Base-by-base conservation (phyloP, 2,797 vertebrate genomes). In the Psittacula derbiana region DNA sequence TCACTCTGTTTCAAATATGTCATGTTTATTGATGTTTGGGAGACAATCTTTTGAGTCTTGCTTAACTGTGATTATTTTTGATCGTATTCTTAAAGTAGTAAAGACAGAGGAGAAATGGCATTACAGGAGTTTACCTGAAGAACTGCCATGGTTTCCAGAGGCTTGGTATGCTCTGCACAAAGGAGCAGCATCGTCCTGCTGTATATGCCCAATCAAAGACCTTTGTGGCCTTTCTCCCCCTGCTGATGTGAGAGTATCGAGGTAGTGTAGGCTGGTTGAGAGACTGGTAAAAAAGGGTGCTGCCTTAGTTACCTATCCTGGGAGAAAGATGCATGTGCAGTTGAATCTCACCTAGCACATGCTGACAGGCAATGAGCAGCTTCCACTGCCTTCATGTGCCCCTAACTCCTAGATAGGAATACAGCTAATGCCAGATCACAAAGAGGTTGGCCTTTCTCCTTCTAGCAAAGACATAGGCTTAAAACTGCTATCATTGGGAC, bases 241-340 rank as follows among this genome's bases (percentile, higher is more conserved):
- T 86, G n/a, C 13, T 4, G 1, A 8, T 17, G 4, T 2, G 6
- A 14, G 46, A 55, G 6, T 4, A 23, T 14, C 1, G 2, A 43
- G 46, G 31, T 33, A 19, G 14, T 0, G 11, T 31, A 52, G 17
- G n/a, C 13, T 27, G 23, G 4, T 11, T 1, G 2, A 30, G 20
- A 58, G 18, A 11, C 18, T 40, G 58, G 16, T 25, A 10, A 53
- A 66, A 4, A 11, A 47, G 18, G 23, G 52, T 71, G 15, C 28
- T 90, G 65, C 13, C 67, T 19, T 15, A 43, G 24, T 52, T 75
- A 7, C 7, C n/a, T 58, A 0, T 55, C 17, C 49, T 3, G 2
- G 41, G 47, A 83, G 23, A 88, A 36, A 75, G 50, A 20, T 66
- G 31, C 11, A 43, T 62, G 6, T 41, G 40, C 40, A 47, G 12